Percentiles rank a stretch among this genome's conserved stretches.
phyloP scores from a whole-genome alignment of 2,888 invertebrate species.

The Iselma pallidipennis region DNA sequence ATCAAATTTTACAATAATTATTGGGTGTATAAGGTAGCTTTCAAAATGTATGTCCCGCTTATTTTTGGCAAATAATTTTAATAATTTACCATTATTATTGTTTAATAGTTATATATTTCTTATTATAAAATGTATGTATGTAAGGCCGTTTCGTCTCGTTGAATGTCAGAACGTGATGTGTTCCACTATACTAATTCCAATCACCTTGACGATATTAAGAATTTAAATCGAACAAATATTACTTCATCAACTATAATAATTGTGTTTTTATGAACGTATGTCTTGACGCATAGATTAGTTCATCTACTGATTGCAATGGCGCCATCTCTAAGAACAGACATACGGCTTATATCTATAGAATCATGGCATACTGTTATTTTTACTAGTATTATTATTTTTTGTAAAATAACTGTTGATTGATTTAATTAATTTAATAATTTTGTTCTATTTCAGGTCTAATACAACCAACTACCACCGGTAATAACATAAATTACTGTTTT shows the following conservation, averaged over 20 bases:
- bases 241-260: neutral
- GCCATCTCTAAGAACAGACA: too few relatives aligned
- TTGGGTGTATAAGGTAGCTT: neutral
- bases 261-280: too few relatives aligned
- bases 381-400: neutral
- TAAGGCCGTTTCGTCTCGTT: slow-evolving; percentile 25
- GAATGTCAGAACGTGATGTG: slow-evolving; percentile 17
- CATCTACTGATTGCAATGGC: too few relatives aligned
- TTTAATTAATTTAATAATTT: neutral
- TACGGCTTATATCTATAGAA: too few relatives aligned
- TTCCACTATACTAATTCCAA: slow-evolving; percentile 8
- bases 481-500: too few relatives aligned
- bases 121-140: neutral
- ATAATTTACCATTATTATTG: neutral
- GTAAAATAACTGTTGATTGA: neutral
- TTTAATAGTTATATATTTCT: neutral
- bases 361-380: neutral
- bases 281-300: too few relatives aligned
- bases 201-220: neutral
- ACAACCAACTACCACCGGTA: neutral
- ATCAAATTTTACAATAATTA: neutral
- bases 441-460: neutral
- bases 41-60: too few relatives aligned
- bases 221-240: neutral
- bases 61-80: neutral